phyloP scores from a whole-genome alignment of 2,113 vertebrate species.

The Sclerurus mexicanus region DNA sequence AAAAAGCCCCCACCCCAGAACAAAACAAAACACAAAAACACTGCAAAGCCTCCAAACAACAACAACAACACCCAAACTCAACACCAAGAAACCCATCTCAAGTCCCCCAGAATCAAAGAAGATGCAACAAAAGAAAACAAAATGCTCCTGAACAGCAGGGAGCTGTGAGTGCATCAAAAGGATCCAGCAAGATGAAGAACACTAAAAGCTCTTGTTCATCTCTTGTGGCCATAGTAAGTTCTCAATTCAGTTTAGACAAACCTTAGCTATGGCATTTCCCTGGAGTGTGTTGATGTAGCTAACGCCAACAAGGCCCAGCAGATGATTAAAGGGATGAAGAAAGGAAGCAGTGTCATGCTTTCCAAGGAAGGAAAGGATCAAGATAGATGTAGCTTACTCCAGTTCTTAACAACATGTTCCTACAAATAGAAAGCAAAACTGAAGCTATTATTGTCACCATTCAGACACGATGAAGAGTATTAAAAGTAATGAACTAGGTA shows the following conservation, averaged over 20 bases:
- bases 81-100: not conserved
- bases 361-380: not conserved
- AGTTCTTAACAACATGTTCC: not conserved
- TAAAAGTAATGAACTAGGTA: conserved; percentile 10
- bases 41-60: not conserved
- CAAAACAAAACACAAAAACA: not conserved
- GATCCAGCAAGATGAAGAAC: not conserved
- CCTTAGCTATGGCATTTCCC: not conserved
- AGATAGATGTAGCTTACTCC: not conserved
- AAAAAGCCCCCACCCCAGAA: too few relatives aligned
- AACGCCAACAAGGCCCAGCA: not conserved
- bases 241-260: not conserved
- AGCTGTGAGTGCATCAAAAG: not conserved
- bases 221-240: not conserved
- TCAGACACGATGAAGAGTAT: not conserved
- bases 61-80: not conserved
- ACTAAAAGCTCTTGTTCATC: not conserved
- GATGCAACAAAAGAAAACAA: not conserved
- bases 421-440: not conserved
- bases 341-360: not conserved
- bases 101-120: not conserved
- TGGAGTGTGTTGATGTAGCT: not conserved
- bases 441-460: not conserved
- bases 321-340: not conserved
- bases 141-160: not conserved